Evolutionary conservation across 2,888 invertebrate species (phyloP).

Genomic region (Megaustenia siamemsis): DNA sequence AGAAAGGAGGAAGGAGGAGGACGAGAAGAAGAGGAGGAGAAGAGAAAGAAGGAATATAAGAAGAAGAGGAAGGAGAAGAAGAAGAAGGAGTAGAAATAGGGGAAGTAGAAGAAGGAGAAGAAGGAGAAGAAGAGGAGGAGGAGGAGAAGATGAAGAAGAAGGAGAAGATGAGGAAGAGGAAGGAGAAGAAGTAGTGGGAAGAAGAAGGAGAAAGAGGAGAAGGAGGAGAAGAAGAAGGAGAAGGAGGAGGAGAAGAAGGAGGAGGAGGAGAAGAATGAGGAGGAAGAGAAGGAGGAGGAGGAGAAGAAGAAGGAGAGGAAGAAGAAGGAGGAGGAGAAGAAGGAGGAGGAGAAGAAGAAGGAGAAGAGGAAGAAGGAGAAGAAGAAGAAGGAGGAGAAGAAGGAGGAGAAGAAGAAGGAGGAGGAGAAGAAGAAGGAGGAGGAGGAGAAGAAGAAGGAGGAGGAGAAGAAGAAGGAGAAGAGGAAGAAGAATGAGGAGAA

Average conservation of each 20-base stretch:
- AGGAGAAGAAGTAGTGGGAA: too few relatives aligned
- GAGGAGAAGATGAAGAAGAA: not conserved
- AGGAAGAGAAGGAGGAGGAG: not conserved
- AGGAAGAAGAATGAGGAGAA: too few relatives aligned
- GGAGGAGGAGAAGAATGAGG: not conserved
- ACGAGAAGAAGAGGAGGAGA: not conserved
- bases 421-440: not conserved
- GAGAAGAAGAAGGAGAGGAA: not conserved
- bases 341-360: too few relatives aligned
- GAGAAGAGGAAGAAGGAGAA: not conserved
- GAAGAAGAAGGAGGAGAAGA: not conserved
- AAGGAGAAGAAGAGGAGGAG: not conserved
- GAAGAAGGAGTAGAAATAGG: too few relatives aligned
- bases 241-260: not conserved
- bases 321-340: not conserved
- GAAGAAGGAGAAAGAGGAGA: not conserved
- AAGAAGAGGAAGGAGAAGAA: too few relatives aligned
- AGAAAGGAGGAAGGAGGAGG: too few relatives aligned
- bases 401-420: not conserved
- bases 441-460: not conserved
- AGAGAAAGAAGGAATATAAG: too few relatives aligned
- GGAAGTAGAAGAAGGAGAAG: not conserved
- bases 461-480: not conserved
- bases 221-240: not conserved
- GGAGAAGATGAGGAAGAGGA: too few relatives aligned